Conservation (phyloP, 92 coral and sea anemone genomes). For the Siderastrea siderea region DNA sequence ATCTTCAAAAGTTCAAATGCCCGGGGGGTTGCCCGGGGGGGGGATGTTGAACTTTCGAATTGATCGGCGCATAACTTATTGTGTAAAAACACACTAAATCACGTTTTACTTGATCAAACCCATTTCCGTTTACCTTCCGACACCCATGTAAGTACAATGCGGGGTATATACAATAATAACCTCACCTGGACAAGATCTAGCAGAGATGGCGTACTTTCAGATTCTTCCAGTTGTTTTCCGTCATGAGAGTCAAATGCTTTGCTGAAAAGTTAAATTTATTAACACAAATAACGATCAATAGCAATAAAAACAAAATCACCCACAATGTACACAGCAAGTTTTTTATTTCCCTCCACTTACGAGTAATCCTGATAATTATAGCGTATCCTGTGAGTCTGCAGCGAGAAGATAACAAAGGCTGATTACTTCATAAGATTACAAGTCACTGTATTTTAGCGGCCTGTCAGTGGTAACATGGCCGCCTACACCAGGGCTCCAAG, state of each 20-base stretch:
- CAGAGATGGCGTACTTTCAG: conserved; percentile 80
- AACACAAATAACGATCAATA: not conserved
- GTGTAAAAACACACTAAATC: no score
- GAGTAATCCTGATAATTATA: conserved; percentile 57
- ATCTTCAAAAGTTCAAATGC: no score
- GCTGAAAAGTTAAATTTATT: conserved; percentile 31
- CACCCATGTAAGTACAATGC: no score
- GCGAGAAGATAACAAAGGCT: not conserved
- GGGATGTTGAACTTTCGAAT: no score
- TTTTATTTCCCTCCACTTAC: not conserved
- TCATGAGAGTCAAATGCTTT: conserved; percentile 41
- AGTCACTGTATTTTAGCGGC: no score
- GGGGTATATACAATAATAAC: not conserved
- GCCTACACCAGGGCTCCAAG: no score
- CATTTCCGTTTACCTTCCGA: no score
- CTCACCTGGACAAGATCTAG: conserved; percentile 82
- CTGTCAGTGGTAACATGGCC: no score
- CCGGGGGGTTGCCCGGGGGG: no score
- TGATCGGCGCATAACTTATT: no score
- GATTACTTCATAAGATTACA: not conserved
- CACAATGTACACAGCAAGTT: not conserved
- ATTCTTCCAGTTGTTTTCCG: conserved; percentile 58
- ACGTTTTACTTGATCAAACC: no score
- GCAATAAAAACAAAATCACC: not conserved
- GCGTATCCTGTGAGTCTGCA: conserved; percentile 52